Evolutionary conservation across 2,113 vertebrate genomes (phyloP).

Genomic region (Colinus virginianus): DNA sequence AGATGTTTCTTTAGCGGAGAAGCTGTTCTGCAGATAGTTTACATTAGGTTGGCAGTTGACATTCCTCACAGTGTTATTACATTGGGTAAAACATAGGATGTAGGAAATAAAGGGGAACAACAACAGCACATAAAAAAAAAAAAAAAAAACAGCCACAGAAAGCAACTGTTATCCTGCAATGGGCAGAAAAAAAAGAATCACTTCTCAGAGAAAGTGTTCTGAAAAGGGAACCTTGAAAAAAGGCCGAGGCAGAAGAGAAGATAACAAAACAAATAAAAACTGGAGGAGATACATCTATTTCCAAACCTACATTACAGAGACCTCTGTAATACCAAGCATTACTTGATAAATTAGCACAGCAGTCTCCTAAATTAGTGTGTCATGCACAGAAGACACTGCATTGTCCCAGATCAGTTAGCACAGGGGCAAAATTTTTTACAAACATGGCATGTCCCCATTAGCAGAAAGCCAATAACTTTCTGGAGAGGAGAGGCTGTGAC

Average conservation of each 20-base stretch:
- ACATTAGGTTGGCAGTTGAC: background rate
- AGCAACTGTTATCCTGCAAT: background rate
- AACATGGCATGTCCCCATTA: fast-evolving
- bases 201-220: background rate
- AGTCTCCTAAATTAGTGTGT: background rate
- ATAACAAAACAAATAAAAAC: background rate
- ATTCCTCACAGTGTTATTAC: background rate
- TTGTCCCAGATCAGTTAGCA: fast-evolving
- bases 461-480: background rate
- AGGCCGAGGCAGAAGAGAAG: background rate
- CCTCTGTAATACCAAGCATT: fast-evolving
- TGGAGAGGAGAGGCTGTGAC: background rate
- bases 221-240: background rate
- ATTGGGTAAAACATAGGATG: background rate
- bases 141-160: background rate
- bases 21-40: background rate
- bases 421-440: background rate
- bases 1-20: background rate
- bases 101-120: background rate
- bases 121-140: background rate
- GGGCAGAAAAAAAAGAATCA: background rate
- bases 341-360: background rate
- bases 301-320: background rate
- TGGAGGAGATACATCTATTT: background rate
- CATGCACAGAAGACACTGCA: background rate